Evolutionary conservation across 2,888 invertebrate genomes (phyloP), one percentile per base, ranked within the genome.

Genomic region (Cryptocephalus moraei): DNA sequence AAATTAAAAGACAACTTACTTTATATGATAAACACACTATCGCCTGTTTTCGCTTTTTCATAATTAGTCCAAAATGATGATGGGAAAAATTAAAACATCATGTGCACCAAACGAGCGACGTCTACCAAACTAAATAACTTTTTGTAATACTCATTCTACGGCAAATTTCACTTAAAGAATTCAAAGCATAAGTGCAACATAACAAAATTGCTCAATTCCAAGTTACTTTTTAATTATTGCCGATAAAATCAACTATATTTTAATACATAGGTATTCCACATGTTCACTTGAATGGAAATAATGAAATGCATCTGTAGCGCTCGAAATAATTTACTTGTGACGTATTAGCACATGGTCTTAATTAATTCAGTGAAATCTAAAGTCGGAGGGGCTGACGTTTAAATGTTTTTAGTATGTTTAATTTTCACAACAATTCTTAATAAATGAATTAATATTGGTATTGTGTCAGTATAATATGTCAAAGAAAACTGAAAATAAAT

Each of bases 11-110:
- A 33, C n/a, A 49, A 59, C 57, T 58, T 55, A 62, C 66, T 66
- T 64, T 68, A 51, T 67, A 69, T 8, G 67, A 67, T 39, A 69
- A 57, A 51, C 64, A 66, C 49, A 67, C 52, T 44, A 67, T 61
- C 42, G 58, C 51, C 6, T 51, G 55, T 53, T 56, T 62, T 52
- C 59, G 62, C 55, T 57, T 64, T 55, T 55, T 63, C 58, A 58
- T 64, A 50, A 46, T 45, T 32, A 38, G 40, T 43, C 41, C 32
- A 43, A 46, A 48, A 47, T 49, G 44, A 41, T 41, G 47, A 48
- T 33, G 33, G 46, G 45, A 48, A 40, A 31, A 41, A 46, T 6
- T 22, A 22, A 22, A 22, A 22, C 22, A 22, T 22, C 22, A 22
- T 22, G 22, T 31, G 44, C 40, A 48, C 41, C 41, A 41, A 31